These are phyloP conservation scores for Maniola hyperantus DNA, from an alignment of 2,888 invertebrate genomes.

Conservation along the genomic window DNA sequence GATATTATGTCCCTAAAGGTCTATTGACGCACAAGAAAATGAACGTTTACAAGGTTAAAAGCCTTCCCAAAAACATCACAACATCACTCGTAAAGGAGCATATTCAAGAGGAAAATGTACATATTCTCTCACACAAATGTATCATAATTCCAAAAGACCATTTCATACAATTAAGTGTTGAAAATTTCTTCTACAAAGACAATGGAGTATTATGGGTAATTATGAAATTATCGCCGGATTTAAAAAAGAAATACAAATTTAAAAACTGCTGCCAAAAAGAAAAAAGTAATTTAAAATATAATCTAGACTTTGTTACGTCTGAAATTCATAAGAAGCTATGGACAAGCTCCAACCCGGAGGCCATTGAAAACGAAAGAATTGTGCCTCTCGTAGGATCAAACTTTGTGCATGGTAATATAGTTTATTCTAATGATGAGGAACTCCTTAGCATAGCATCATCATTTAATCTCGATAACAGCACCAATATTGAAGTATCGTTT, in stretches of 20 bases:
- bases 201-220: slow-evolving; percentile 72
- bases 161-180: slow-evolving; percentile 67
- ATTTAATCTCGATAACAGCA: slow-evolving; percentile 53
- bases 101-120: slow-evolving; percentile 53
- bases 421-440: slow-evolving; percentile 66
- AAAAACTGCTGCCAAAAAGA: slow-evolving; percentile 40
- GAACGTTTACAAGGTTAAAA: slow-evolving; percentile 58
- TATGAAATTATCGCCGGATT: slow-evolving; percentile 58
- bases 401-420: slow-evolving; percentile 53
- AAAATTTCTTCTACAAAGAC: slow-evolving; percentile 75
- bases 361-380: slow-evolving; percentile 59
- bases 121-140: slow-evolving; percentile 64
- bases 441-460: slow-evolving; percentile 58
- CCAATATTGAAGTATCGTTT: slow-evolving; percentile 59
- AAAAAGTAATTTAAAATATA: slow-evolving; percentile 52
- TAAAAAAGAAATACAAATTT: slow-evolving; percentile 55
- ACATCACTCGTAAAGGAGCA: slow-evolving; percentile 53
- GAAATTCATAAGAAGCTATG: slow-evolving; percentile 70
- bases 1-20: slow-evolving; percentile 57
- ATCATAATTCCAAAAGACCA: slow-evolving; percentile 66
- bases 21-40: slow-evolving; percentile 46
- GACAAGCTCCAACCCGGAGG: slow-evolving; percentile 49
- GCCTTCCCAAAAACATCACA: slow-evolving; percentile 55
- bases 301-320: slow-evolving; percentile 61
- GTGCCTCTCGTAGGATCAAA: slow-evolving; percentile 67